phyloP scores from a whole-genome alignment of 2,888 invertebrate species.

The Lasioglossum calceatum region DNA sequence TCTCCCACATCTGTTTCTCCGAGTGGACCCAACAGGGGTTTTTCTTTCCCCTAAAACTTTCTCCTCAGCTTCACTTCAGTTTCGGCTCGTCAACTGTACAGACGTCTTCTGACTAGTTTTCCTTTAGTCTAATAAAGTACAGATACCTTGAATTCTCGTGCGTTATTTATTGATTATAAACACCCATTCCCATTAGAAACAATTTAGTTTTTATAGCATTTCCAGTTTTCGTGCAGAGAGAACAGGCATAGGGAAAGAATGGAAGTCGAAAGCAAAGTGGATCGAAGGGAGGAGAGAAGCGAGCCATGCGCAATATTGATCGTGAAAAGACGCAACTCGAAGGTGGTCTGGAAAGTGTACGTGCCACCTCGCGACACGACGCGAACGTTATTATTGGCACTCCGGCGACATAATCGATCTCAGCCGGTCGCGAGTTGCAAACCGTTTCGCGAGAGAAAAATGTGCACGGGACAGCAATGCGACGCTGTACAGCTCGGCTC shows the following conservation, averaged over 20 bases:
- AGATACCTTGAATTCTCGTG: no score
- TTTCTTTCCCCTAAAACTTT: no score
- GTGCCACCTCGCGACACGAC: not conserved
- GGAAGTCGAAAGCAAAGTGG: not conserved
- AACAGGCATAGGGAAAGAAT: not conserved
- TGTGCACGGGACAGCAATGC: slow-evolving; percentile 23
- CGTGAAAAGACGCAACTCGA: not conserved
- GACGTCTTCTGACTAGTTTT: no score
- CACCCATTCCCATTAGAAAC: no score
- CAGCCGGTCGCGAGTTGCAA: not conserved
- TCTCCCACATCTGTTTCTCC: no score
- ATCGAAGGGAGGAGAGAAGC: not conserved
- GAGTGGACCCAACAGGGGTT: no score
- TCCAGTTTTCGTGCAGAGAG: not conserved
- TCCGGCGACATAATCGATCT: slow-evolving; percentile 41
- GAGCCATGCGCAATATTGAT: slow-evolving; percentile 18
- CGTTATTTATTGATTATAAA: no score
- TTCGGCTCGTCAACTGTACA: no score
- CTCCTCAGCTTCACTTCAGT: no score
- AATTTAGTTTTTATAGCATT: no score
- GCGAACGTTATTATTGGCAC: slow-evolving; percentile 31
- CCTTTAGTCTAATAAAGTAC: no score
- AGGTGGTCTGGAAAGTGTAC: slow-evolving; percentile 6
- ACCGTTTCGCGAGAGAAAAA: not conserved
- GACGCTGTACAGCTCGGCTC: not conserved